Percentiles rank a stretch among this genome's conserved stretches.
Conservation (phyloP, 2,113 vertebrate species). For the Crypturellus undulatus region DNA sequence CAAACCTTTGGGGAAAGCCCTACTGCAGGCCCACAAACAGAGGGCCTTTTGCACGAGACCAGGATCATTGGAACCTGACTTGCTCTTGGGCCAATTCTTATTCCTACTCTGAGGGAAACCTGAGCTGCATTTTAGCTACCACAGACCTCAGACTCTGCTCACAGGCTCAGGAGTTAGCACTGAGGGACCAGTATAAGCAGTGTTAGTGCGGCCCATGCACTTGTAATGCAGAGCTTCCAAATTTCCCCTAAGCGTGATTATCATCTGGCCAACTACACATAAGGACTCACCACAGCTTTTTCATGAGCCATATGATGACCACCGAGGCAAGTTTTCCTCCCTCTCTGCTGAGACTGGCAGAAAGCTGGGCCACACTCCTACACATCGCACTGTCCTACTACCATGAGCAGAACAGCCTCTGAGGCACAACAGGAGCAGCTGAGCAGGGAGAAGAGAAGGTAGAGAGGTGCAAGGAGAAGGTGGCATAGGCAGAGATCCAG, state of each 20-base stretch:
- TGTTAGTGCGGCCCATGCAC: not conserved
- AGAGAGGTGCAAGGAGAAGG: not conserved
- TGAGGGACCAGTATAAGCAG: not conserved
- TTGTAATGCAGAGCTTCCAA: not conserved
- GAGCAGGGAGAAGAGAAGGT: not conserved
- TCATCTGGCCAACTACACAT: not conserved
- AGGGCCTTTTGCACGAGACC: not conserved
- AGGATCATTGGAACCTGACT: not conserved
- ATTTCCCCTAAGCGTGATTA: not conserved
- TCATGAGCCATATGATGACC: not conserved
- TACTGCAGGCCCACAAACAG: not conserved
- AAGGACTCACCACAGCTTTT: not conserved
- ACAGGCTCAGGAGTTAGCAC: not conserved
- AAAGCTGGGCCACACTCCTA: not conserved
- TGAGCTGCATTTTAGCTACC: conserved; percentile 27
- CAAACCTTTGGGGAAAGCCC: not conserved
- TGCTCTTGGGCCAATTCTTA: not conserved
- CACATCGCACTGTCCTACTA: not conserved
- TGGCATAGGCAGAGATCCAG: not conserved
- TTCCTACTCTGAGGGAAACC: not conserved
- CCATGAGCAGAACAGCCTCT: conserved; percentile 8
- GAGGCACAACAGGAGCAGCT: conserved; percentile 35
- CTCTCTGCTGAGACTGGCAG: not conserved
- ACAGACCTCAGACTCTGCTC: not conserved
- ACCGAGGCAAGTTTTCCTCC: not conserved